Base-by-base conservation (phyloP, 2,113 vertebrate genomes). In the Myrmophylax atrothorax region DNA sequence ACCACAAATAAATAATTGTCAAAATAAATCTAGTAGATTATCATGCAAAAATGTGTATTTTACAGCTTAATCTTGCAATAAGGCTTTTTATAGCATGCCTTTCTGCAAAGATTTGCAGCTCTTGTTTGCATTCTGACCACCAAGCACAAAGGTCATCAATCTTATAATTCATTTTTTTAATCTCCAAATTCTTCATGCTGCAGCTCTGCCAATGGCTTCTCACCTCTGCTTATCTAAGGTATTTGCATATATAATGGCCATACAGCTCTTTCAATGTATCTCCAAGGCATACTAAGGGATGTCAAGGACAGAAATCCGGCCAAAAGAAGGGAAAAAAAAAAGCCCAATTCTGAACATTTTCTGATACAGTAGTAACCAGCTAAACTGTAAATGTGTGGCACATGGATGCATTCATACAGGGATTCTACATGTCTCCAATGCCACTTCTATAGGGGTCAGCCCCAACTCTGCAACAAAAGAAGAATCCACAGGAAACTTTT, bases 21-120 rank as follows among this genome's bases (percentile, higher is more conserved):
- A 82, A 91, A 96, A 94, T 89, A 95, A 93, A 91, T 77, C 67
- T 55, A 85, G 46, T 28, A 82, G 53, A 89, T 76, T 85, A 67
- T 49, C 42, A 38, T 23, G 53, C 53, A 93, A 89, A 95, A 95
- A 85, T 46, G 14, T 46, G 23, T 82, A 50, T 86, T 91, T 77
- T 56, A 63, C n/a, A 79, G 31, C 18, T 73, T 85, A 93, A 87
- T 66, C 70, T 80, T 73, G 81, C 5, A 2, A 60, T 76, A 84
- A 94, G 62, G 19, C 19, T 95, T 96, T 92, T 76, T 68, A 87
- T 29, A 93, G 68, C 24, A 75, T 33, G 40, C 23, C 2, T 89
- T 35, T 86, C 84, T 76, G 49, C 40, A 50, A 66, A 85, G 49
- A 73, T 91, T 76, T 73, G 37, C 67, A 91, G 58, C 74, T 95